Evolutionary conservation across 2,888 invertebrate genomes (phyloP), one percentile per base, ranked within the genome.

Genomic region (Polyploca ridens): DNA sequence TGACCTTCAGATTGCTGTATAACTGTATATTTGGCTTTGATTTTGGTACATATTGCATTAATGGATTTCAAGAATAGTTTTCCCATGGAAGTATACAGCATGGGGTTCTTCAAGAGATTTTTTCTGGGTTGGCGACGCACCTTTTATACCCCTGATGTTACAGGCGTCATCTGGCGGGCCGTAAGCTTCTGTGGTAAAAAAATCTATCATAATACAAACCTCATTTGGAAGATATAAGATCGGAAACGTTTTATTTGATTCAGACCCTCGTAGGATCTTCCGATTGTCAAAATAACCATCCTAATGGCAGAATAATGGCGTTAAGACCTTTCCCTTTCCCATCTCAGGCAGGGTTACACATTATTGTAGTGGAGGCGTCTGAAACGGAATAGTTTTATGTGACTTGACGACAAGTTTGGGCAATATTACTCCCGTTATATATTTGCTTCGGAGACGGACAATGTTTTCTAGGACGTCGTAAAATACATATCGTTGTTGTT

Each of bases 381-480:
- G 10, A 11, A 16, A 16, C 41, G 35, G 38, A 60, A 60, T 60
- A 60, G 59, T 60, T 60, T 60, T 60, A 60, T 60, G 59, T 60
- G 59, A 35, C 59, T 59, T 35, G 33, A 27, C 49, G n/a, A 38
- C 38, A 16, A 60, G 35, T 59, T 60, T 35, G 59, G 38, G 13
- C 38, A 60, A 60, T 38, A 38, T 60, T 60, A n/a, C 38, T 59
- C 7, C 33, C 33, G 16, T 16, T 16, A 60, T n/a, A 60, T 60
- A 16, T 59, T n/a, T 14, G 14, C 14, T 46, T 46, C 3, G 44
- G 11, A 8, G 14, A n/a, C 49, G 27, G 54, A 54, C 59, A 38
- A 38, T 60, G 38, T 60, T 58, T 58, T 35, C 19, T 54, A n/a
- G 35, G 16, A 38, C 16, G 8, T 35, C 59, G 11, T 38, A 35